These are phyloP conservation scores for Apteryx owenii DNA, from an alignment of 2,113 vertebrate species.

Conservation along the genomic window DNA sequence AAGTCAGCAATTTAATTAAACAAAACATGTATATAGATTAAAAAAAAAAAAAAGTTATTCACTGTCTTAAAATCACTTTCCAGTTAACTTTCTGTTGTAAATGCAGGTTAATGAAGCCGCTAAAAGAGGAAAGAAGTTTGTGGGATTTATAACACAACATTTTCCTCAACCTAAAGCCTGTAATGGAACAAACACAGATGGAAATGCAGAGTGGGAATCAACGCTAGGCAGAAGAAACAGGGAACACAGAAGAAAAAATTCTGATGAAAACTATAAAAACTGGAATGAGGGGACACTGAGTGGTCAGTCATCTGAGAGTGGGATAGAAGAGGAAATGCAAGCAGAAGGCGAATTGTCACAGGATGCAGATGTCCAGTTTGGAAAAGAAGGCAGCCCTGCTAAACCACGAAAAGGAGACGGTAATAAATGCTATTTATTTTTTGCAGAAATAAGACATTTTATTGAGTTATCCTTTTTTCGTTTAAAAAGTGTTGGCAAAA, in stretches of 20 bases:
- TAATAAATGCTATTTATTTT: conserved; percentile 46
- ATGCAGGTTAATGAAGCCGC: conserved; percentile 89
- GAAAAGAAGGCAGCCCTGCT: conserved; percentile 47
- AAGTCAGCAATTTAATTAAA: neutral
- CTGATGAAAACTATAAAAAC: conserved; percentile 70
- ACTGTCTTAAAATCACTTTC: neutral
- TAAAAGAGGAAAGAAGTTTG: conserved; percentile 88
- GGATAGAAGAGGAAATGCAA: conserved; percentile 71
- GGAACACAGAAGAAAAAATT: conserved; percentile 43
- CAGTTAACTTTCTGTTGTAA: conserved; percentile 18
- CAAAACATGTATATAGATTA: too few species aligned
- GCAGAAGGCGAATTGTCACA: conserved; percentile 53
- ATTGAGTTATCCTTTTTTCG: neutral
- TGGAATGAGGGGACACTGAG: conserved; percentile 69
- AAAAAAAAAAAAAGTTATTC: neutral
- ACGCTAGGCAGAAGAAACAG: neutral
- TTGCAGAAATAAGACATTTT: neutral
- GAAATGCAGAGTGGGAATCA: conserved; percentile 58
- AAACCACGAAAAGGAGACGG: conserved; percentile 72
- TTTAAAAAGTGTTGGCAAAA: neutral
- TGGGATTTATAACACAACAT: conserved; percentile 89
- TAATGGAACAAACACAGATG: conserved; percentile 69
- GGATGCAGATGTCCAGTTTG: conserved; percentile 60
- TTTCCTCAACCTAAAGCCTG: conserved; percentile 67
- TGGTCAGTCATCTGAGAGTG: conserved; percentile 73